Conservation (phyloP, 2,888 invertebrate species). For the Thymelicus acteon region DNA sequence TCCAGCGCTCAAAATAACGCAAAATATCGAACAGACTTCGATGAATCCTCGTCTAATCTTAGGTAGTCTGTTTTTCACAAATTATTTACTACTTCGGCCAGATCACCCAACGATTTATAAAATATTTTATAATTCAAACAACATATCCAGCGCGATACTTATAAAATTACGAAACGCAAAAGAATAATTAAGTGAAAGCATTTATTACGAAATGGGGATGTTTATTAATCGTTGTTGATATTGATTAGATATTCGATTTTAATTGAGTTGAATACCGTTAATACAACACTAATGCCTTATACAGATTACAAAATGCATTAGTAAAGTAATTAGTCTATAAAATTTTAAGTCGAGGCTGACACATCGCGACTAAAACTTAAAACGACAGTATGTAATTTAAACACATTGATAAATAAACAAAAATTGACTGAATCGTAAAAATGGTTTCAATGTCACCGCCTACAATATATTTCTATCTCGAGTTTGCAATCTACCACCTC, state of each 20-base stretch:
- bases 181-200: no score
- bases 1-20: not conserved
- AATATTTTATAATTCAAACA: not conserved
- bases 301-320: not conserved
- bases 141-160: not conserved
- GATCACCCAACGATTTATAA: not conserved
- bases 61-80: not conserved
- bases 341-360: not conserved
- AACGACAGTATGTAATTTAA: no score
- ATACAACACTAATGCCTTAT: not conserved
- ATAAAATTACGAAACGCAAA: not conserved
- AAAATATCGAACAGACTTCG: conserved; percentile 4
- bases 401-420: no score
- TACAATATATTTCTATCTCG: conserved; percentile 14
- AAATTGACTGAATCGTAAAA: no score
- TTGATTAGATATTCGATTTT: not conserved
- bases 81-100: conserved; percentile 2
- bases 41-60: not conserved
- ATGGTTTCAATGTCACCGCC: not conserved
- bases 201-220: no score
- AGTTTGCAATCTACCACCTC: conserved; percentile 15
- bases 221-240: not conserved
- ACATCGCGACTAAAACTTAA: no score
- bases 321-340: not conserved
- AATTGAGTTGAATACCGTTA: not conserved